Percentiles rank a stretch among this genome's conserved stretches.
Conservation (phyloP, 2,888 invertebrate species). For the Acronicta leporina region DNA sequence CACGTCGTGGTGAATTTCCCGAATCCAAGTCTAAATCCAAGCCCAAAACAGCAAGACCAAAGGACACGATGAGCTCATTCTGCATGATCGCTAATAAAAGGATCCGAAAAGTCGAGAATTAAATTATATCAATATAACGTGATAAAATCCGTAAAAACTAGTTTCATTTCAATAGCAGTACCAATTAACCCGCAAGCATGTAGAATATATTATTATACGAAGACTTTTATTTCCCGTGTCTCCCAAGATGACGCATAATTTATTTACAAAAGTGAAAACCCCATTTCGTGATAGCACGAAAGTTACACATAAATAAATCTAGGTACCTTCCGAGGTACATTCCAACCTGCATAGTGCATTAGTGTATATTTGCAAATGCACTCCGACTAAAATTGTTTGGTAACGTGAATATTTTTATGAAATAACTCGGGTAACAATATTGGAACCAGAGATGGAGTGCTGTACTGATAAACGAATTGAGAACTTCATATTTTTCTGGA, state of each 20-base stretch:
- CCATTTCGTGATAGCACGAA: slow-evolving; percentile 38
- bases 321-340: slow-evolving; percentile 1
- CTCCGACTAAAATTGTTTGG: slow-evolving; percentile 28
- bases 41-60: too few relatives aligned
- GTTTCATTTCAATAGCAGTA: too few relatives aligned
- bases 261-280: slow-evolving; percentile 23
- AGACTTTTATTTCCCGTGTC: slow-evolving; percentile 29
- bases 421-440: slow-evolving; percentile 42
- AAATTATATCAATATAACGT: too few relatives aligned
- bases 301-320: slow-evolving; percentile 18
- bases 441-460: slow-evolving; percentile 11
- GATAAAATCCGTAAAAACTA: too few relatives aligned
- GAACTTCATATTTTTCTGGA: neutral
- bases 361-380: slow-evolving; percentile 44
- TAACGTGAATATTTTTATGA: slow-evolving; percentile 31
- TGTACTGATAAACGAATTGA: neutral
- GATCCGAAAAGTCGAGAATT: too few relatives aligned
- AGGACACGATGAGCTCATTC: too few relatives aligned
- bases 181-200: too few relatives aligned
- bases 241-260: slow-evolving; percentile 24
- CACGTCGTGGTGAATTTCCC: too few relatives aligned
- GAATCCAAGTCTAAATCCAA: too few relatives aligned
- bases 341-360: slow-evolving; percentile 34
- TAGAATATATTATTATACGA: slow-evolving; percentile 9
- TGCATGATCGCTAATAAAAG: too few relatives aligned